These are phyloP conservation scores for Glossosoma conforme DNA, from an alignment of 1,140 invertebrate species.

Conservation along the genomic window DNA sequence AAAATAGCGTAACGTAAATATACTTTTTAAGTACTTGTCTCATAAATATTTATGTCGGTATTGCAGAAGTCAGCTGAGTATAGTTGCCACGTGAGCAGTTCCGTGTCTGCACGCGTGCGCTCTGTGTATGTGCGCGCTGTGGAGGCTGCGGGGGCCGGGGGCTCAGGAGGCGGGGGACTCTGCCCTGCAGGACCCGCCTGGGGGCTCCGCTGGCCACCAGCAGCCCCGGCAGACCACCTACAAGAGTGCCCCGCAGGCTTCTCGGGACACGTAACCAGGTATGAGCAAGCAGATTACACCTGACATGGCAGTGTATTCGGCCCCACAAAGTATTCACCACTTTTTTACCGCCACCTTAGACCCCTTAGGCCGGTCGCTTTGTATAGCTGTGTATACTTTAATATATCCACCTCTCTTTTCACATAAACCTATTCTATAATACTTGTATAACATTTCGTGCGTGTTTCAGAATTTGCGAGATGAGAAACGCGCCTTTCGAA, in stretches of 20 bases:
- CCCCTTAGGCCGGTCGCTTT: too few relatives aligned
- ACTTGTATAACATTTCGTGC: too few relatives aligned
- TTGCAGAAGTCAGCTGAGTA: conserved; percentile 47
- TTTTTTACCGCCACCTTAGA: too few relatives aligned
- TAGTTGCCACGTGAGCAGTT: conserved; percentile 45
- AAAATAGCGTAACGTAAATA: too few relatives aligned
- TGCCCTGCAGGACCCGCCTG: conserved; percentile 36
- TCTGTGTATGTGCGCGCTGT: conserved; percentile 39
- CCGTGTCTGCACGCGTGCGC: conserved; percentile 38
- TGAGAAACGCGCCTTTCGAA: conserved; percentile 45
- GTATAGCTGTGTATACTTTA: neutral
- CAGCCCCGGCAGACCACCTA: conserved; percentile 42
- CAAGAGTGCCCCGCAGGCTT: conserved; percentile 42
- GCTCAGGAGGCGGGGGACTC: conserved; percentile 32
- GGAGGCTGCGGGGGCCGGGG: conserved; percentile 22
- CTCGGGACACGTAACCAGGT: conserved; percentile 44
- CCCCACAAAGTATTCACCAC: too few relatives aligned
- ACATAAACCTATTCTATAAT: too few relatives aligned
- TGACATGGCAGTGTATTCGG: too few relatives aligned
- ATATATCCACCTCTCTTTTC: too few relatives aligned
- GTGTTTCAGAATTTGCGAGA: conserved; percentile 48
- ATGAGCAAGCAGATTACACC: neutral
- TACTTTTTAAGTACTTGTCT: too few relatives aligned
- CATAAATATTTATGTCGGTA: too few relatives aligned
- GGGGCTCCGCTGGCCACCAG: conserved; percentile 44